These are phyloP conservation scores for Amphiduros pacificus DNA, from an alignment of 2,888 invertebrate species.

Conservation along the genomic window DNA sequence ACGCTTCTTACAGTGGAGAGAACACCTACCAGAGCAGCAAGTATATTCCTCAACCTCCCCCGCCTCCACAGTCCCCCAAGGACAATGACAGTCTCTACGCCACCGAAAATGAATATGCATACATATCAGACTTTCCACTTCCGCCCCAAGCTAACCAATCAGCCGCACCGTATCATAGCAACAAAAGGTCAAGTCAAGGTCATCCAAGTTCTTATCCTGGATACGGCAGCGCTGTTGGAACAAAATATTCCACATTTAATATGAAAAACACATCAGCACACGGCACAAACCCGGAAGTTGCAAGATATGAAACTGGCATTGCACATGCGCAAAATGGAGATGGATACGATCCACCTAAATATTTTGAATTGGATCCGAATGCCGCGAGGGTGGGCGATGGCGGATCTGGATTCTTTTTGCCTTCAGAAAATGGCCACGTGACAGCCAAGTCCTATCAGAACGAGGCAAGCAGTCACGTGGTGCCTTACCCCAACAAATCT, in stretches of 20 bases:
- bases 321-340: no score
- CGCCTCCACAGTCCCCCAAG: slow-evolving; percentile 1
- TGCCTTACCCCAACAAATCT: no score
- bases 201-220: neutral
- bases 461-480: no score
- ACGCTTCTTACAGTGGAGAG: neutral
- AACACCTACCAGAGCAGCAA: neutral
- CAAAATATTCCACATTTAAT: no score
- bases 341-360: slow-evolving; percentile 15
- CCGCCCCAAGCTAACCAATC: no score
- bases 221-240: neutral
- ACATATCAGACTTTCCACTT: slow-evolving; percentile 14
- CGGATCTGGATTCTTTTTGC: no score
- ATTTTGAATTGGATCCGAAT: slow-evolving; percentile 14
- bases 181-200: neutral
- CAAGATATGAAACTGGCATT: no score
- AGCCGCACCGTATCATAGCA: slow-evolving; percentile 6
- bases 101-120: slow-evolving; percentile 19
- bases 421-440: no score
- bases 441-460: no score
- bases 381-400: neutral
- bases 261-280: neutral
- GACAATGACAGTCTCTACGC: slow-evolving; percentile 10
- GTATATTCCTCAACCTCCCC: neutral
- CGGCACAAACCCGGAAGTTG: neutral